These are phyloP conservation scores for Phylloscopus trochilus DNA, from an alignment of 2,113 vertebrate genomes.

Conservation along the genomic window DNA sequence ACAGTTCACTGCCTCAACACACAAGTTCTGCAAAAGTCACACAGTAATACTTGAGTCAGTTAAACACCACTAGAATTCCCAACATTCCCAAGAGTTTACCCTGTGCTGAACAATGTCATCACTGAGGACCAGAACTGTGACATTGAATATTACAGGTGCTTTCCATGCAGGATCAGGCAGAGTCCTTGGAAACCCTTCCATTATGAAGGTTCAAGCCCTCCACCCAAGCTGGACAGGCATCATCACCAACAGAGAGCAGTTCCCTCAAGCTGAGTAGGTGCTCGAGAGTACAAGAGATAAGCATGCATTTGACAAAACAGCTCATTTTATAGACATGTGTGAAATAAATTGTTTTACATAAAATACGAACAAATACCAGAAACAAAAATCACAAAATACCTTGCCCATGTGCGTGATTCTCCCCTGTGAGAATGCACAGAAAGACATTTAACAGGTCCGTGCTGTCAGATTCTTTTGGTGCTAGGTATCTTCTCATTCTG, in stretches of 20 bases:
- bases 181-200: not conserved
- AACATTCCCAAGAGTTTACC: not conserved
- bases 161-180: accelerated
- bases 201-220: not conserved
- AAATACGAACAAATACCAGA: not conserved
- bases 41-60: accelerated
- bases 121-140: not conserved
- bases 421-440: not conserved
- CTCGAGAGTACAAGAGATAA: not conserved
- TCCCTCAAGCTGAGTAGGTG: not conserved
- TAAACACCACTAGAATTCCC: not conserved
- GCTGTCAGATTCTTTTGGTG: not conserved
- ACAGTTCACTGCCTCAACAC: not conserved
- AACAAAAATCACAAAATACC: not conserved
- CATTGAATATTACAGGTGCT: too few species aligned
- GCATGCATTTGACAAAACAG: not conserved
- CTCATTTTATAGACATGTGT: not conserved
- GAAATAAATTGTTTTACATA: not conserved
- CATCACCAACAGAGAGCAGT: not conserved
- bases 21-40: not conserved
- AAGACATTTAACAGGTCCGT: not conserved
- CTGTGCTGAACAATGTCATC: not conserved
- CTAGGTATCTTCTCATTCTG: not conserved
- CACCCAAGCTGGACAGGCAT: not conserved
- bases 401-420: not conserved